Base-by-base conservation (phyloP, 2,797 vertebrate species). In the Sitta carolinensis region DNA sequence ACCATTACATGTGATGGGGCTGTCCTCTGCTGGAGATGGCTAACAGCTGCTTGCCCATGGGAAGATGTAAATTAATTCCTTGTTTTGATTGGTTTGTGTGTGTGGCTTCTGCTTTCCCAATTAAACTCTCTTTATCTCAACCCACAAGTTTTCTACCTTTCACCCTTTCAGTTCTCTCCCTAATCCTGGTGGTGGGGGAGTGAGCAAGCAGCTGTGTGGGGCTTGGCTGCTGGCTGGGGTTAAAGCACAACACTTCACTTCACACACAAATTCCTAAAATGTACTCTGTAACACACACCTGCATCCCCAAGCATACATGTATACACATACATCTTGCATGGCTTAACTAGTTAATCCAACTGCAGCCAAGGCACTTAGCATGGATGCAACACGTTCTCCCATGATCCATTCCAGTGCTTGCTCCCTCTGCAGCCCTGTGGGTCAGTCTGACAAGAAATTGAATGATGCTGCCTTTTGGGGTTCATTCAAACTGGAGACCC, bases 141-240 rank as follows among this genome's bases (percentile, higher is more conserved):
- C 11, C 34, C 20, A 34, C 0, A 0, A 21, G 5, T 62, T 42
- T 48, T 69, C 30, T 14, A 4, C 5, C 9, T 77, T 62, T 42
- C 21, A 40, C 26, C 25, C 18, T 34, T 21, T 20, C 1, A 0
- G 2, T 77, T 77, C 13, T 69, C 25, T 47, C 20, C 21, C 9
- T 21, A n/a, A 47, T 26, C 13, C 29, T n/a, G 14, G 11, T 26
- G 20, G 6, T 25, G 19, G 20, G 22, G 16, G 9, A 34, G 11
- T 14, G 23, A 52, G 9, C 0, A 5, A 61, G 30, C 3, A 14
- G 29, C n/a, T 68, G 16, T 0, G 0, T 17, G 34, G 25, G 34
- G 25, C 16, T 21, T 30, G 40, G 13, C 4, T 25, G 7, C 5
- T 58, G n/a, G 29, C 11, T 47, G 64, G 3, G 11, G 30, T 26